phyloP scores from a whole-genome alignment of 2,797 vertebrate species.

The Parauchenoglanis punctatus region DNA sequence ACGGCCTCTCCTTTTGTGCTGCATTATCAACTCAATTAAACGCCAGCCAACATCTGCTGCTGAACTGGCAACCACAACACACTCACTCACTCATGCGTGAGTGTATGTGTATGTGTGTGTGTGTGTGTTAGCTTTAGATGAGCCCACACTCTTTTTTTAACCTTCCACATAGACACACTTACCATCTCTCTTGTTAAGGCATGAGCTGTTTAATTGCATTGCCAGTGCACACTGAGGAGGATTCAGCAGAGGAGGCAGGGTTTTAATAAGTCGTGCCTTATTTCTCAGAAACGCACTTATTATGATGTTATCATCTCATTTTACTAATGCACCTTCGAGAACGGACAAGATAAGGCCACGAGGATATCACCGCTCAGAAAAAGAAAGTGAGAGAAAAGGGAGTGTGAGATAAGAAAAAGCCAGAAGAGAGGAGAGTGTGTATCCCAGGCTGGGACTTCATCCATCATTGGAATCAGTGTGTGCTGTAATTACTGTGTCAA shows the following conservation, averaged over 20 bases:
- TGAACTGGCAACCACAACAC: slow-evolving; percentile 58
- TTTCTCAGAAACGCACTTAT: slow-evolving; percentile 6
- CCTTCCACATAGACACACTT: slow-evolving; percentile 9
- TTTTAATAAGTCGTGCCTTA: slow-evolving; percentile 5
- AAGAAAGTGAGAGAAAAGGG: slow-evolving; percentile 47
- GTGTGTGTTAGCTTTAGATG: slow-evolving; percentile 42
- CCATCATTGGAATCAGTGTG: slow-evolving; percentile 85
- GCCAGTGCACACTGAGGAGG: slow-evolving; percentile 15
- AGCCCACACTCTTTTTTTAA: slow-evolving; percentile 19
- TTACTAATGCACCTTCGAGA: slow-evolving; percentile 23
- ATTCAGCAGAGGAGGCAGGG: background rate
- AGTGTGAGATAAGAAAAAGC: slow-evolving; percentile 46
- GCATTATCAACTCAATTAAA: slow-evolving; percentile 80
- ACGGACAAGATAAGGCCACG: slow-evolving; percentile 28
- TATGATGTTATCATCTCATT: slow-evolving; percentile 18
- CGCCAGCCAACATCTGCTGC: slow-evolving; percentile 74
- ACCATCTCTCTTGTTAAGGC: slow-evolving; percentile 32
- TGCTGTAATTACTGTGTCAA: slow-evolving; percentile 89
- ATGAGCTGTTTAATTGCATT: slow-evolving; percentile 36
- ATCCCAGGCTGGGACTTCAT: slow-evolving; percentile 83
- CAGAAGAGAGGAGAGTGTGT: slow-evolving; percentile 63
- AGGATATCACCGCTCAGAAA: background rate
- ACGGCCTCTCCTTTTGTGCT: slow-evolving; percentile 66
- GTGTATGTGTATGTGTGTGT: slow-evolving; percentile 45
- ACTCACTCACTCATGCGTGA: slow-evolving; percentile 48